phyloP scores from a whole-genome alignment of 2,888 invertebrate species.

The Clitarchus hookeri region DNA sequence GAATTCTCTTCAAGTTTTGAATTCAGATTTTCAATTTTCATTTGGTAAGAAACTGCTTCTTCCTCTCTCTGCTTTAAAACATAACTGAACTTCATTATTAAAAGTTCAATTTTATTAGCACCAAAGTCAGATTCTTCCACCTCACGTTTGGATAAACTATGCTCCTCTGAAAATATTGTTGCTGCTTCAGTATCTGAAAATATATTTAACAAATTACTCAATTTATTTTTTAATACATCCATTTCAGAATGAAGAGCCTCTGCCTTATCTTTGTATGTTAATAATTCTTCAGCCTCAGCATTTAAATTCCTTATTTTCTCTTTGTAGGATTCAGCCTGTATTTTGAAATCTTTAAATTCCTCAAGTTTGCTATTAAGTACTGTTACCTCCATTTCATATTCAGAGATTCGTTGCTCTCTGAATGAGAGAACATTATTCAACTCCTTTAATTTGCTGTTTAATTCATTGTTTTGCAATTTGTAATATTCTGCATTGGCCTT shows the following conservation, averaged over 20 bases:
- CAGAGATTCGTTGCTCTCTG: neutral
- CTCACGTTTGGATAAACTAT: neutral
- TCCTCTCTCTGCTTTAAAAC: constrained; percentile 9
- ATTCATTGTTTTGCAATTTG: constrained; percentile 2
- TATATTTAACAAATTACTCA: neutral
- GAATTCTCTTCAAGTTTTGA: constrained; percentile 48
- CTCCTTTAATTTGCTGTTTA: constrained; percentile 11
- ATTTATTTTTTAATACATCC: neutral
- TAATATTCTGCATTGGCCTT: neutral
- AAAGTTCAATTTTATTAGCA: neutral
- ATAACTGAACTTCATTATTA: neutral
- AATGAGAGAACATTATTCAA: neutral
- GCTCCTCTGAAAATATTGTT: neutral
- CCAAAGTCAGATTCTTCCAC: neutral
- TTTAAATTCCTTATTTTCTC: neutral
- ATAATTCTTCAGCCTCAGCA: neutral
- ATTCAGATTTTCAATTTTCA: neutral
- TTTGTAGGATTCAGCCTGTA: neutral
- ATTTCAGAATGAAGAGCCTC: neutral
- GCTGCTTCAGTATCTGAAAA: neutral
- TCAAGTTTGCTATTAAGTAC: neutral
- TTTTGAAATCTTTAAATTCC: neutral
- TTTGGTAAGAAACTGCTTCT: neutral
- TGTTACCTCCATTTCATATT: constrained; percentile 15
- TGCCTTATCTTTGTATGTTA: neutral